Evolutionary conservation across 2,888 invertebrate genomes (phyloP), one percentile per base, ranked within the genome.

Genomic region (Tiphia femorata): DNA sequence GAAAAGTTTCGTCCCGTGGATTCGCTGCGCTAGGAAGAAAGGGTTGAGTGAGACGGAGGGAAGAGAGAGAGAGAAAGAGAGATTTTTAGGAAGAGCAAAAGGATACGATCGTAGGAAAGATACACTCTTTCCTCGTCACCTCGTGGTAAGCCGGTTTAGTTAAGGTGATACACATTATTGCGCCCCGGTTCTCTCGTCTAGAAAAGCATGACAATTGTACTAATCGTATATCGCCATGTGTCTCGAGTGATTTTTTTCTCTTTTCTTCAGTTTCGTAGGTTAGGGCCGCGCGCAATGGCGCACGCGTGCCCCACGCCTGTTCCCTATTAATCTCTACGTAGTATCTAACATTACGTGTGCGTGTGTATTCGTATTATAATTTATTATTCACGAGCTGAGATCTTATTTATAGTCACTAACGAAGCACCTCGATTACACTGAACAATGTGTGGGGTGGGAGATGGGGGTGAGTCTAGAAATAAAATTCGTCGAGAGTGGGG

Each of bases 371-470:
- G 40, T 70, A 52, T 55, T 51, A 46, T 30, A 57, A 52, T 21
- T 66, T 43, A 58, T 49, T 70, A 52, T 41, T 66, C 61, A 55
- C 55, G 51, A 61, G 53, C 56, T 69, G 71, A 70, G 67, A 69
- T 69, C 69, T 64, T 54, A 67, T 48, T 64, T 58, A 5, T 30
- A 16, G 5, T 2, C 27, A 64, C 25, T 53, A 58, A 60, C 56
- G 42, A 59, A 69, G 61, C 67, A 70, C 58, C 61, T 67, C 54
- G 50, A 70, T 59, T 59, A 62, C 49, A 53, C 43, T 49, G 42
- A 58, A 52, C 37, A 35, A 46, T 8, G 20, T 33, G 19, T 16
- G 12, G 33, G n/a, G 19, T 29, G 8, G 25, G 25, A 25, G 25
- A 25, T 5, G 37, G 25, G 25, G 51, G 43, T n/a, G n/a, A 25